phyloP scores from a whole-genome alignment of 2,113 vertebrate genomes.

The Vireo altiloquus region DNA sequence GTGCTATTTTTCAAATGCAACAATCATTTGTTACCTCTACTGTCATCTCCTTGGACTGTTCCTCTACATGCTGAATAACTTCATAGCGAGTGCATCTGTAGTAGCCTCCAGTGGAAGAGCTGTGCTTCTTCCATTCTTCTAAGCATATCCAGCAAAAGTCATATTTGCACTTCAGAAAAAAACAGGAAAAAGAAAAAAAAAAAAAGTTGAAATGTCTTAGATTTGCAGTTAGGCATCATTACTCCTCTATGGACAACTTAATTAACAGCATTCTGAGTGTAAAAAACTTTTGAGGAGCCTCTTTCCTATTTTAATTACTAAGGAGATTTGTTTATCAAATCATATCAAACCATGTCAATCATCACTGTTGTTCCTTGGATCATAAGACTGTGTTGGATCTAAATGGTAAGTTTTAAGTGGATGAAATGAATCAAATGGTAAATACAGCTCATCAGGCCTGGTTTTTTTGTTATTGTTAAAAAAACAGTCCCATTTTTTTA shows the following conservation, averaged over 20 bases:
- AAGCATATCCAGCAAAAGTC: slow-evolving; percentile 99
- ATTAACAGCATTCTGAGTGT: not conserved
- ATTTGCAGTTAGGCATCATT: not conserved
- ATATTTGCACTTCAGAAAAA: slow-evolving; percentile 88
- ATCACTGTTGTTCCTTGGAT: not conserved
- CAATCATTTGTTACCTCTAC: slow-evolving; percentile 82
- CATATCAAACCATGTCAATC: not conserved
- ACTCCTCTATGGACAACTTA: not conserved
- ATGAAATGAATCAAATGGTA: not conserved
- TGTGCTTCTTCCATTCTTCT: slow-evolving; percentile 99
- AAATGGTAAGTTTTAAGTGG: not conserved
- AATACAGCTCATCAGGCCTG: not conserved
- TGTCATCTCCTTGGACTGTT: slow-evolving; percentile 97
- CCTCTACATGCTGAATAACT: slow-evolving; percentile 96
- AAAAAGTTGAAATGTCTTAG: not conserved
- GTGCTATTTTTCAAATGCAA: not conserved
- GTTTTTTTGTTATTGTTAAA: not conserved
- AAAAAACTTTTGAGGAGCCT: not conserved
- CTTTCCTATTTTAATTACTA: not conserved
- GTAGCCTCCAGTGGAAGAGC: slow-evolving; percentile 97
- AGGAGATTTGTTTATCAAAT: not conserved
- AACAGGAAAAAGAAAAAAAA: not conserved
- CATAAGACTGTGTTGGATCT: not conserved
- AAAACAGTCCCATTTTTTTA: not conserved
- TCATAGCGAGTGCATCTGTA: slow-evolving; percentile 98